Evolutionary conservation across 2,888 invertebrate genomes (phyloP).

Genomic region (Flexamia atlantica): DNA sequence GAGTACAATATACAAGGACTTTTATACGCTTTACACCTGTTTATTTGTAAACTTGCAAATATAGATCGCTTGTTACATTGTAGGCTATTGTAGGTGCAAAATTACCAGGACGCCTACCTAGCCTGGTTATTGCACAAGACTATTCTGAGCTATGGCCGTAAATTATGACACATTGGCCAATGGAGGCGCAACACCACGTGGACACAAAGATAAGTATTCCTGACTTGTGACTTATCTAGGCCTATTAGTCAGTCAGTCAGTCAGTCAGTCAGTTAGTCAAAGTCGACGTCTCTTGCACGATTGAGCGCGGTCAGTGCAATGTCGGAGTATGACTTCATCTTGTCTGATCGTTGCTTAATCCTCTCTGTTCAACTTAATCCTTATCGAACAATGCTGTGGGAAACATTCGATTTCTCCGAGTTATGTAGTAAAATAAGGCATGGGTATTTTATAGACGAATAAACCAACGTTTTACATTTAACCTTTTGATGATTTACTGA

Average conservation of each 20-base stretch:
- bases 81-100: too few relatives aligned
- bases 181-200: background rate
- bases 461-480: too few relatives aligned
- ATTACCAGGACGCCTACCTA: background rate
- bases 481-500: too few relatives aligned
- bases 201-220: background rate
- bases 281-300: conserved; percentile 12
- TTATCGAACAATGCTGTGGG: background rate
- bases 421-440: background rate
- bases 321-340: background rate
- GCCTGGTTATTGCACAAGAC: background rate
- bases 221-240: background rate
- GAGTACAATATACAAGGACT: too few relatives aligned
- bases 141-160: background rate
- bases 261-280: background rate
- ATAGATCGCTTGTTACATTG: background rate
- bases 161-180: background rate
- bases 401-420: background rate
- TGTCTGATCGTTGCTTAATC: background rate
- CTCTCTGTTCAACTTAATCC: background rate
- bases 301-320: conserved; percentile 6
- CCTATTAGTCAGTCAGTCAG: conserved; percentile 22
- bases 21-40: too few relatives aligned
- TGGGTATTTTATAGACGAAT: too few relatives aligned
- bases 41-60: too few relatives aligned